Conservation (phyloP, 2,797 vertebrate species). For the Loriculus beryllinus region DNA sequence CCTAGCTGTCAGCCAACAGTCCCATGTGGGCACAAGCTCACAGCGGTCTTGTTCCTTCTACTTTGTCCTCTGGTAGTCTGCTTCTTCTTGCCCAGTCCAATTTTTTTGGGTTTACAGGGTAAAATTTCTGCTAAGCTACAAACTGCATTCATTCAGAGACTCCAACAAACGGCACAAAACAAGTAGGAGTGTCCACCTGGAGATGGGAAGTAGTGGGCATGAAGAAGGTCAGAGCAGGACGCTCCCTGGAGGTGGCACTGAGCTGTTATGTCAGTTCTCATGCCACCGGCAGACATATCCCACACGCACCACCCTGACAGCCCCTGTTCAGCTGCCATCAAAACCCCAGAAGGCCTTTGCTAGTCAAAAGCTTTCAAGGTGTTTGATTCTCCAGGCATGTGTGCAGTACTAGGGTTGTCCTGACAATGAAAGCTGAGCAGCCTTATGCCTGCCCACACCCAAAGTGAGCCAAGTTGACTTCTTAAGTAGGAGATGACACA, state of each 20-base stretch:
- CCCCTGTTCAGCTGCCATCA: background rate
- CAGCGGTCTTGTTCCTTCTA: rapidly evolving
- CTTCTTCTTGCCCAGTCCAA: background rate
- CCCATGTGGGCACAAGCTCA: background rate
- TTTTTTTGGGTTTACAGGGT: background rate
- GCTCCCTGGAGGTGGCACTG: rapidly evolving
- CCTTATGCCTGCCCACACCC: background rate
- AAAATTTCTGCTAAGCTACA: background rate
- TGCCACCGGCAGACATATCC: background rate
- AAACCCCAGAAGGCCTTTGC: background rate
- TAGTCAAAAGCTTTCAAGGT: background rate
- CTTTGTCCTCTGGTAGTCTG: background rate
- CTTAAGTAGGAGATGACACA: background rate
- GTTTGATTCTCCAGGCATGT: background rate
- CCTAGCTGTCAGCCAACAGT: background rate
- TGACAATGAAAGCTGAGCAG: background rate
- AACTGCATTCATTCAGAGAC: background rate
- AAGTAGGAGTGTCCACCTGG: background rate
- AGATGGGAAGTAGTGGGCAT: background rate
- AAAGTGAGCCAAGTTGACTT: background rate
- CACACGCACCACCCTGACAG: background rate
- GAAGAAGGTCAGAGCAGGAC: background rate
- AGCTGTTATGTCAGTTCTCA: background rate
- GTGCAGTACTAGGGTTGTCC: background rate
- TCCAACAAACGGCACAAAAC: background rate